Base-by-base conservation (phyloP, 2,888 invertebrate genomes). In the Limnephilus marmoratus region DNA sequence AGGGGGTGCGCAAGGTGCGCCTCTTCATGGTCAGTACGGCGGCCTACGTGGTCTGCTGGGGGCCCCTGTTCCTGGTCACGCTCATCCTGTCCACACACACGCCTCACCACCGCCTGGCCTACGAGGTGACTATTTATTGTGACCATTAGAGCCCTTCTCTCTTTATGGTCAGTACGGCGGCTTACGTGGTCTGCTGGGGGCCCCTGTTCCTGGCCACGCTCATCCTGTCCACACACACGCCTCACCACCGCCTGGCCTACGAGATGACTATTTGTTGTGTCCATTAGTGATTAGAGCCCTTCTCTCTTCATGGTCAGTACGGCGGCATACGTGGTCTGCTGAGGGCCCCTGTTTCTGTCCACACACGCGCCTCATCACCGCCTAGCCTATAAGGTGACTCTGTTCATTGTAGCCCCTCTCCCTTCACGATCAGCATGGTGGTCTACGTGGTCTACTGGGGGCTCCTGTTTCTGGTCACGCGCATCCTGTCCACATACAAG, bases 21-120 rank as follows among this genome's bases (percentile, higher is more conserved):
- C 98, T 98, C 97, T 98, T 98, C 95, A 97, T 98, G 93, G 97
- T 98, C 94, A 98, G 98, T 94, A 98, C 98, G 0, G 97, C 97
- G 0, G 98, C 98, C 49, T 99, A 98, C 95, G 97, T 98, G 85
- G 96, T 98, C 90, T 98, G 98, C 96, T 99, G 99, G 98, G 98
- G 98, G 93, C 99, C 98, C 24, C 96, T 99, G 93, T 99, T 98
- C 95, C 97, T 98, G 94, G 98, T 98, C 94, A 98, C 98, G 3
- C 96, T 98, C 93, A 96, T 98, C 91, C 90, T 91, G 31, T 91
- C 91, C 13, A 91, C 91, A 9, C 91, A 91, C 85, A 83, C 91
- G 34, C 93, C 93, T 3, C 97, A 98, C 95, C 98, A 98, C 94
- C 97, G 97, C 94, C 96, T 97, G 93, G 97, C 97, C 93, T 98